Base-by-base conservation (phyloP, 2,797 vertebrate species). In the Oreortyx pictus region DNA sequence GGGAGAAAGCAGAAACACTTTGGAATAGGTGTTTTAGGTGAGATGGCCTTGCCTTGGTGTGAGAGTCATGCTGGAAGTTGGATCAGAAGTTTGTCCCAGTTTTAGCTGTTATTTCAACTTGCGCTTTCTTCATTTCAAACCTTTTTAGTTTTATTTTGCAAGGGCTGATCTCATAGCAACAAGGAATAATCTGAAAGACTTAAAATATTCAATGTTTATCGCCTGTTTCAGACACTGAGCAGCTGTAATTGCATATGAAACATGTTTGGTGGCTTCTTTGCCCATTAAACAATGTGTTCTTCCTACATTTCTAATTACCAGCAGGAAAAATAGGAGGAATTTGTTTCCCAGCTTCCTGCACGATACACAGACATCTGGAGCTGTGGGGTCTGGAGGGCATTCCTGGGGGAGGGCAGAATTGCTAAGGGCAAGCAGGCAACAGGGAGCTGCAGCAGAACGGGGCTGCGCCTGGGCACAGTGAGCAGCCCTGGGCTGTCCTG, bases 351-450 rank as follows among this genome's bases (percentile, higher is more conserved):
- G 75, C 86, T 91, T 84, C 81, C 90, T 56, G 93, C 56, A 60
- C 79, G 82, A 82, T 90, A 65, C 72, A 72, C 93, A 79, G 92
- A 90, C 94, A 93, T 83, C 88, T 90, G 90, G 95, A 88, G 92
- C 93, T 86, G 88, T 67, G 66, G 33, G 94, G 90, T 88, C 90
- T 76, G 90, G 3, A 6, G 62, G 88, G 46, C 6, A 0, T 19
- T 92, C 88, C 93, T 91, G 86, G 54, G 90, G 90, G 92, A 94
- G n/a, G 14, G 39, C 2, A 59, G 87, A 93, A 82, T 33, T 90
- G 92, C 91, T 90, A 91, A 90, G 88, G 93, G 84, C 94, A 90
- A 90, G 86, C 79, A 90, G 81, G 73, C 84, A 80, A 52, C 39
- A 57, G 88, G 93, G 95, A 90, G 23, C 50, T 0, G n/a, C 77